Evolutionary conservation across 1,140 invertebrate genomes (phyloP).

Genomic region (Riptortus pedestris): DNA sequence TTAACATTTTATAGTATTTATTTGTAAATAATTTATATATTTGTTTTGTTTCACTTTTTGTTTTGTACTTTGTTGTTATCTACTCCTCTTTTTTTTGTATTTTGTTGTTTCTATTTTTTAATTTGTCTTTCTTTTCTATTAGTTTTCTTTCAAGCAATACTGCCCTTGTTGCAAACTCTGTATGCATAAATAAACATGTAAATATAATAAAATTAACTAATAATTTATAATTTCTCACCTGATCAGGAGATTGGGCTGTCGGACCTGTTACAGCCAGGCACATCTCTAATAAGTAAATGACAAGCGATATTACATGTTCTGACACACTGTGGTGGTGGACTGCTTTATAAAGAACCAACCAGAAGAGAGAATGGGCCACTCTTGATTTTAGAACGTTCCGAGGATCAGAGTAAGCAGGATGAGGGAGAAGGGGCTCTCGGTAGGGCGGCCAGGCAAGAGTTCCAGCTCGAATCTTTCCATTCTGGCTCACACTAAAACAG

Average conservation of each 20-base stretch:
- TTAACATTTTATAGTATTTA: too few species aligned
- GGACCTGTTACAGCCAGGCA: conserved; percentile 50
- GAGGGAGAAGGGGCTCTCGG: conserved; percentile 53
- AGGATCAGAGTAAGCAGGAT: conserved; percentile 59
- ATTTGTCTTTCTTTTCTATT: too few species aligned
- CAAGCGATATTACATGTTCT: conserved; percentile 74
- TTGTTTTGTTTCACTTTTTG: too few species aligned
- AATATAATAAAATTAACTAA: too few species aligned
- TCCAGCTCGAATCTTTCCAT: conserved; percentile 52
- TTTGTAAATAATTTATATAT: too few species aligned
- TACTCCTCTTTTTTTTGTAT: too few species aligned
- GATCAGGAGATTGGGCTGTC: neutral
- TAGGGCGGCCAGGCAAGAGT: conserved; percentile 74
- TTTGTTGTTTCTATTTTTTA: too few species aligned
- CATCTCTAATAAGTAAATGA: conserved; percentile 78
- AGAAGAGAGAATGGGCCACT: conserved; percentile 74
- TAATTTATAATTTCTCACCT: too few species aligned
- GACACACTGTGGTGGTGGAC: conserved; percentile 62
- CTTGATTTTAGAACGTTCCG: conserved; percentile 57
- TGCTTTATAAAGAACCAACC: conserved; percentile 74
- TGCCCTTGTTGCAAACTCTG: too few species aligned
- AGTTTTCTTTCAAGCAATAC: too few species aligned
- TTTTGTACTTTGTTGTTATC: too few species aligned
- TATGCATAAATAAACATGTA: neutral
- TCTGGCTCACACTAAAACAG: conserved; percentile 46